Evolutionary conservation across 2,797 vertebrate species (phyloP).

Genomic region (Channa striata): DNA sequence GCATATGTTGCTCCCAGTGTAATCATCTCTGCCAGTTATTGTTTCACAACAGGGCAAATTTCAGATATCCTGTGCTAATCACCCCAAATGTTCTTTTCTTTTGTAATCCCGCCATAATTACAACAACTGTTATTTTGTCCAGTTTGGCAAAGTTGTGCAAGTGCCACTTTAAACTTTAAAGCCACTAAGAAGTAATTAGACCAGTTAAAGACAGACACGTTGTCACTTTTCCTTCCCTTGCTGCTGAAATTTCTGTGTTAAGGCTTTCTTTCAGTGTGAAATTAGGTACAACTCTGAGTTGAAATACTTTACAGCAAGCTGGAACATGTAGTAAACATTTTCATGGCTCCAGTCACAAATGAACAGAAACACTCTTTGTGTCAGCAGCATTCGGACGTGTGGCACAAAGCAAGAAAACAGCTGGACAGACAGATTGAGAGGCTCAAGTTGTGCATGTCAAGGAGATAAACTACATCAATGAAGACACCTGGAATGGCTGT

Average conservation of each 20-base stretch:
- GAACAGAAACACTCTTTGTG: constrained; percentile 32
- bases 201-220: constrained; percentile 5
- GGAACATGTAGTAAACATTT: constrained; percentile 67
- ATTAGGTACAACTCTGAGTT: constrained; percentile 39
- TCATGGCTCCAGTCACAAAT: constrained; percentile 37
- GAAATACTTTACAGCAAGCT: constrained; percentile 78
- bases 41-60: constrained; percentile 53
- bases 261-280: constrained; percentile 29
- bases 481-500: constrained; percentile 90
- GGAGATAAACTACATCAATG: constrained; percentile 83
- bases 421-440: constrained; percentile 14
- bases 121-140: constrained; percentile 26
- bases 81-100: constrained; percentile 52
- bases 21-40: constrained; percentile 10
- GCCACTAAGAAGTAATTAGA: constrained; percentile 20
- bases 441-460: constrained; percentile 34
- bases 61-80: constrained; percentile 59
- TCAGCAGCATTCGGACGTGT: constrained; percentile 56
- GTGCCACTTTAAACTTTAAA: constrained; percentile 14
- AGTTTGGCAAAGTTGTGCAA: constrained; percentile 24
- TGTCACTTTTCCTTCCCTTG: constrained; percentile 9
- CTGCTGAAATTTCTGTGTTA: not conserved
- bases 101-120: constrained; percentile 57
- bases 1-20: constrained; percentile 9
- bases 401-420: constrained; percentile 24